Evolutionary conservation across 2,113 vertebrate genomes (phyloP), one percentile per base, ranked within the genome.

Genomic region (Syrmaticus mikado): DNA sequence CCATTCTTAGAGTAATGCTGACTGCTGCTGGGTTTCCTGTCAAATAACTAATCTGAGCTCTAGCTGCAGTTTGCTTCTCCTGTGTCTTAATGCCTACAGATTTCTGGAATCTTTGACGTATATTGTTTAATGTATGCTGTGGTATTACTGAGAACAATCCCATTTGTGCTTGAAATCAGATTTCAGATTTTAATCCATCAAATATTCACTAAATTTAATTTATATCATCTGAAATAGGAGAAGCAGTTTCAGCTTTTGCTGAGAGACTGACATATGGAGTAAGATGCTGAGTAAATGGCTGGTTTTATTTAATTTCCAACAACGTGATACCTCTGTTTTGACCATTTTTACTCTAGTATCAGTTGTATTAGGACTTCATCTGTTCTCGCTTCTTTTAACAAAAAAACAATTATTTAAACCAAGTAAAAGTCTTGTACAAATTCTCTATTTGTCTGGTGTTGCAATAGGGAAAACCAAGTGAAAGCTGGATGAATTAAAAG

Each of bases 1-100:
- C 50, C 89, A 25, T 89, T 92, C 68, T 68, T 83, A 90, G 68
- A 85, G 24, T 15, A 89, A 61, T 77, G 72, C 73, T 87, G 78
- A 45, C 27, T 12, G 30, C 87, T 87, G 81, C 77, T 74, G 61
- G 27, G 67, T 93, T 96, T 91, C 55, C 77, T 48, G 38, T 90
- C 85, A 38, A 94, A 94, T 80, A 78, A 65, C 96, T 90, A 89
- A 87, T 94, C 90, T 86, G 57, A 30, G 43, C 3, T 70, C 43
- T 71, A 93, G 80, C 74, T 82, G 62, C 21, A 18, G 81, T 92
- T 85, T 86, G 28, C 57, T 89, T 76, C 84, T 85, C 64, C 40
- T 46, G n/a, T 91, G 65, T 82, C 83, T 79, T 53, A 82, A 21
- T 68, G 48, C 55, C 53, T 92, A 88, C 52, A 88, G 89, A 64